Evolutionary conservation across 2,113 vertebrate species (phyloP).

Genomic region (Apteryx mantelli): DNA sequence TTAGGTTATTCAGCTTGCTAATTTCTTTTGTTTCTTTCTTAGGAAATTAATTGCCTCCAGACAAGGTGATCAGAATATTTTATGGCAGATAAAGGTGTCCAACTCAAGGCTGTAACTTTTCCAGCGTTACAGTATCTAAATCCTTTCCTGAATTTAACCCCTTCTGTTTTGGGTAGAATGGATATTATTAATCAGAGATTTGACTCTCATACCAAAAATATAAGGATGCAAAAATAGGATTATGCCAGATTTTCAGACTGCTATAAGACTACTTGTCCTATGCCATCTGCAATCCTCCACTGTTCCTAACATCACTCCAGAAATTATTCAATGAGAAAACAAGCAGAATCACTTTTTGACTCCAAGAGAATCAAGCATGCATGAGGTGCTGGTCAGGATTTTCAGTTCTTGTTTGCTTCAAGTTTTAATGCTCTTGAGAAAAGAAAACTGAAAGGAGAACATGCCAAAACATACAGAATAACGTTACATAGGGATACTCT

Average conservation of each 20-base stretch:
- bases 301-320: background rate
- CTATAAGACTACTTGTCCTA: background rate
- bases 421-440: conserved; percentile 7
- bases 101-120: background rate
- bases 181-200: background rate
- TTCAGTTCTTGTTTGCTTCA: conserved; percentile 29
- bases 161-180: background rate
- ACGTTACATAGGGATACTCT: background rate
- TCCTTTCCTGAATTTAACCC: background rate
- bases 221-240: background rate
- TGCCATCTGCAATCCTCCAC: background rate
- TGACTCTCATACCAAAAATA: background rate
- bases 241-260: background rate
- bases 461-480: background rate
- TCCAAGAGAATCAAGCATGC: conserved; percentile 29
- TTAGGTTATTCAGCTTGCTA: background rate
- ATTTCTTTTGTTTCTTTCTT: background rate
- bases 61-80: background rate
- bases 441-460: conserved; percentile 24
- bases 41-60: background rate
- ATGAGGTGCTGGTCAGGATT: background rate
- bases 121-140: background rate
- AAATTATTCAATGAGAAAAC: conserved; percentile 35
- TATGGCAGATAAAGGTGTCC: background rate
- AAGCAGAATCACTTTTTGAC: conserved; percentile 19